Conservation (phyloP, 1,140 invertebrate species). For the Leptopilina clavipes region DNA sequence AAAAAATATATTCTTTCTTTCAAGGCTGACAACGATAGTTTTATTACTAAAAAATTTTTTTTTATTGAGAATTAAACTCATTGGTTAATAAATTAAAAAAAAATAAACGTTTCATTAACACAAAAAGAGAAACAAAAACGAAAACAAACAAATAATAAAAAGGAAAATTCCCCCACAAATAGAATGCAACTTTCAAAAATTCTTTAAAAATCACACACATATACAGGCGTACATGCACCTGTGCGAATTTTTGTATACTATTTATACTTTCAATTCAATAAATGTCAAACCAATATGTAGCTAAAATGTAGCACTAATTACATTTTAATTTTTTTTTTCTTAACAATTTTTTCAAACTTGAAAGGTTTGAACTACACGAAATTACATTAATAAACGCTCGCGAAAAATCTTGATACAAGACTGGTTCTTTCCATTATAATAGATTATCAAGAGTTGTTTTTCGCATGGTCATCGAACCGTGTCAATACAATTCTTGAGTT, state of each 20-base stretch:
- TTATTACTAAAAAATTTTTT: background rate
- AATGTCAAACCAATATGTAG: background rate
- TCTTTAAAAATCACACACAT: too few species aligned
- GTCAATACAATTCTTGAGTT: slow-evolving; percentile 5
- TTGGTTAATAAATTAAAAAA: too few species aligned
- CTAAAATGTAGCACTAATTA: background rate
- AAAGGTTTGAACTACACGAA: background rate
- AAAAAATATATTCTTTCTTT: background rate
- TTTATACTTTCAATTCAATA: background rate
- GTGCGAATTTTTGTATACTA: background rate
- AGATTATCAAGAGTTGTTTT: slow-evolving; percentile 19
- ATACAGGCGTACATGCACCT: too few species aligned
- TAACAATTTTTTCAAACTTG: background rate
- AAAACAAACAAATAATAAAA: background rate
- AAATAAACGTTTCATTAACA: too few species aligned
- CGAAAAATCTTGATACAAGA: background rate
- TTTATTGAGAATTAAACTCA: background rate
- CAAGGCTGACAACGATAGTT: background rate
- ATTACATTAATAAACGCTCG: background rate
- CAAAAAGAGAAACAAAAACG: background rate
- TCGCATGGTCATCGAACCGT: slow-evolving; percentile 17
- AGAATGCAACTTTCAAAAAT: too few species aligned
- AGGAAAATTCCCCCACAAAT: too few species aligned
- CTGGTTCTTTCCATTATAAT: slow-evolving; percentile 22
- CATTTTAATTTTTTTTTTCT: background rate